These are phyloP conservation scores for Coracopsis vasa DNA, from an alignment of 2,113 vertebrate genomes.

Conservation along the genomic window DNA sequence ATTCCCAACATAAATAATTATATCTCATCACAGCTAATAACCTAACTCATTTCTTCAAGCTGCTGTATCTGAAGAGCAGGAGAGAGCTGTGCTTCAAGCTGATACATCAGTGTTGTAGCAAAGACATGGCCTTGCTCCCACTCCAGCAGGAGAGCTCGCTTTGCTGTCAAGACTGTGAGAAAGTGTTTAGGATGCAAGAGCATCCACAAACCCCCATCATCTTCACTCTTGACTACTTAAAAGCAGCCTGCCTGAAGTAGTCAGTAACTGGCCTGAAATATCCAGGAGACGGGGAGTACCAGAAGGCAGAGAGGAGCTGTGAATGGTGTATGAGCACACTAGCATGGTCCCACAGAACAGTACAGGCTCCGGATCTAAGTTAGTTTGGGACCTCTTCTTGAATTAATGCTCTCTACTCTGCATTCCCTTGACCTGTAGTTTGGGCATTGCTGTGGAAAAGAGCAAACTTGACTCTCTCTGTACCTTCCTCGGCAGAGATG, in stretches of 20 bases:
- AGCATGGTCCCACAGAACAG: accelerated
- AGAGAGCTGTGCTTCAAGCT: not conserved
- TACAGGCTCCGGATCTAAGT: not conserved
- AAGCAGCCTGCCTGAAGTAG: not conserved
- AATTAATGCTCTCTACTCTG: not conserved
- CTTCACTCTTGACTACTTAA: not conserved
- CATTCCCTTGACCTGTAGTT: not conserved
- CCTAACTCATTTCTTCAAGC: not conserved
- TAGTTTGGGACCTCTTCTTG: not conserved
- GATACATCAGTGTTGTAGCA: not conserved
- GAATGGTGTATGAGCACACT: not conserved
- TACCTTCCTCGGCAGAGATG: not conserved
- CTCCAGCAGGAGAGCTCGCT: not conserved
- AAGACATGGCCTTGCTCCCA: accelerated
- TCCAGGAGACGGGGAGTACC: not conserved
- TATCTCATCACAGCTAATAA: not conserved
- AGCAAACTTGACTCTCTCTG: not conserved
- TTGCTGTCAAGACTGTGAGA: not conserved
- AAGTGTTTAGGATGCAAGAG: not conserved
- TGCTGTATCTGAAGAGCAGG: not conserved
- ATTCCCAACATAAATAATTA: not conserved
- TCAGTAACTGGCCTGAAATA: not conserved
- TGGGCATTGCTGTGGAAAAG: not conserved
- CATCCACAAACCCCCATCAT: accelerated
- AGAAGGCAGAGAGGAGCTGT: not conserved